Evolutionary conservation across 2,113 vertebrate species (phyloP).

Genomic region (Pavo muticus): DNA sequence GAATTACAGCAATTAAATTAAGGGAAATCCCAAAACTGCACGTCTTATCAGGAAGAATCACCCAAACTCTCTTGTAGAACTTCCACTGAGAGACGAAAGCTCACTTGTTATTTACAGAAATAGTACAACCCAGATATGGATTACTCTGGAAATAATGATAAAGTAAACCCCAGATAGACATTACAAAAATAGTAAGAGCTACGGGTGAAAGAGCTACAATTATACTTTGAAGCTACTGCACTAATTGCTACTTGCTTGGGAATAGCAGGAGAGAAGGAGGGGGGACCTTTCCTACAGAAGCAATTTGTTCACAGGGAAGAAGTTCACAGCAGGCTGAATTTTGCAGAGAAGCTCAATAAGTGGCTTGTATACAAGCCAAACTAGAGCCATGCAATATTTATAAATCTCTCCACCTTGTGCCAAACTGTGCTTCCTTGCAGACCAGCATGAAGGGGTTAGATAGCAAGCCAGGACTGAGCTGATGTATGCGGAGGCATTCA

Average conservation of each 20-base stretch:
- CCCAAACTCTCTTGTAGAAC: not conserved
- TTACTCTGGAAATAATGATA: not conserved
- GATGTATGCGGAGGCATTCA: not conserved
- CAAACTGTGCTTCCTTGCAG: not conserved
- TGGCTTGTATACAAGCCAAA: not conserved
- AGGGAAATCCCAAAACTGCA: not conserved
- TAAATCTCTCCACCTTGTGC: not conserved
- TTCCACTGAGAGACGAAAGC: constrained; percentile 5
- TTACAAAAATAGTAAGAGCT: not conserved
- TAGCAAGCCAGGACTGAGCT: not conserved
- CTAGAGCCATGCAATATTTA: not conserved
- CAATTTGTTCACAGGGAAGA: not conserved
- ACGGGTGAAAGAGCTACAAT: not conserved
- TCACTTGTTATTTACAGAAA: not conserved
- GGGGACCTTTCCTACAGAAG: not conserved
- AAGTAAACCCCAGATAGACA: not conserved
- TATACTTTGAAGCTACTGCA: not conserved
- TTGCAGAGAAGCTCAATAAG: not conserved
- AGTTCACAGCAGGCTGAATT: not conserved
- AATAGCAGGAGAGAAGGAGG: not conserved
- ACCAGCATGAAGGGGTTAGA: not conserved
- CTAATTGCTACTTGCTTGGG: not conserved
- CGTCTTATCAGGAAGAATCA: not conserved
- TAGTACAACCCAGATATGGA: not conserved
- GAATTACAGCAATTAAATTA: not conserved